These are phyloP conservation scores for Priocnemis perturbator DNA, from an alignment of 2,888 invertebrate species.

Conservation along the genomic window DNA sequence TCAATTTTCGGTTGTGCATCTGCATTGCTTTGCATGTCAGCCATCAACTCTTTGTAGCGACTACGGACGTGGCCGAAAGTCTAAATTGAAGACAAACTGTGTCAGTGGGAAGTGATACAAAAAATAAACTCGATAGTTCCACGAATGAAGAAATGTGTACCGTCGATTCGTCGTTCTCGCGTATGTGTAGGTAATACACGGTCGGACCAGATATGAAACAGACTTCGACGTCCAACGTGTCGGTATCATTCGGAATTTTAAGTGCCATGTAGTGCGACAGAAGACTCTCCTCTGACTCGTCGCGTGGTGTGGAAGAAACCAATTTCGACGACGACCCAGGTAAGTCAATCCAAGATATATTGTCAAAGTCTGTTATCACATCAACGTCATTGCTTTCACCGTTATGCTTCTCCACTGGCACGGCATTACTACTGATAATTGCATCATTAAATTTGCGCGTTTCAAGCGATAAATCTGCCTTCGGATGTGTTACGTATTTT, in stretches of 20 bases:
- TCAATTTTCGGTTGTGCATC: constrained; percentile 74
- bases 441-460: background rate
- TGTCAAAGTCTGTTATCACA: constrained; percentile 29
- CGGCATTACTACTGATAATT: constrained; percentile 28
- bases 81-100: constrained; percentile 21
- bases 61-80: constrained; percentile 27
- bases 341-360: constrained; percentile 27
- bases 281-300: constrained; percentile 26
- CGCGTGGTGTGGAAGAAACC: constrained; percentile 24
- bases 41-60: constrained; percentile 76
- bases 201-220: constrained; percentile 9
- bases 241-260: constrained; percentile 35
- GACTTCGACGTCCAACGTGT: constrained; percentile 45
- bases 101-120: too few relatives aligned
- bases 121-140: background rate
- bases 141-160: constrained; percentile 23
- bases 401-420: background rate
- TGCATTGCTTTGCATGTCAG: constrained; percentile 76
- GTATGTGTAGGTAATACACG: constrained; percentile 31
- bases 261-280: constrained; percentile 22
- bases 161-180: constrained; percentile 36
- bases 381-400: background rate
- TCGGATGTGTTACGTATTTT: background rate
- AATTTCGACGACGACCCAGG: background rate
- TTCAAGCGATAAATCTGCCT: background rate